phyloP scores from a whole-genome alignment of 1,140 invertebrate genomes.

The Trypoxylus dichotomus region DNA sequence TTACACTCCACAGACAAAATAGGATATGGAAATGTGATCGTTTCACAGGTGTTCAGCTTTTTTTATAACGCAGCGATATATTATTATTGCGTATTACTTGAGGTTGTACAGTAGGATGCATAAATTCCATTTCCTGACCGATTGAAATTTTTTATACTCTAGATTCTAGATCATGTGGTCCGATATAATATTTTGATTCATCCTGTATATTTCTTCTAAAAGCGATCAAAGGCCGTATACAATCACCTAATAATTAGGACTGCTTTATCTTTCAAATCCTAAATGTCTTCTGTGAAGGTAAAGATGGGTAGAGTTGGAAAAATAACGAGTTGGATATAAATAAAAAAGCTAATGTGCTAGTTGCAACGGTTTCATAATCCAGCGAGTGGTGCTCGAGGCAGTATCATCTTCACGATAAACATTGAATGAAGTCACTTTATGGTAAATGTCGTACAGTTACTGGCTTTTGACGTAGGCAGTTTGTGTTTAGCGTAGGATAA shows the following conservation, averaged over 20 bases:
- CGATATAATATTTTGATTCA: background rate
- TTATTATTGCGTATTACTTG: background rate
- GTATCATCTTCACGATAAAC: slow-evolving; percentile 23
- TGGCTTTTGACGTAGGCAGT: slow-evolving; percentile 17
- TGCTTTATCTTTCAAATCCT: slow-evolving; percentile 5
- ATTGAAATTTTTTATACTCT: too few species aligned
- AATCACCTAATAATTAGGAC: slow-evolving; percentile 1
- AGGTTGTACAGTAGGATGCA: background rate
- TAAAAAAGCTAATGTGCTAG: background rate
- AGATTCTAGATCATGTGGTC: background rate
- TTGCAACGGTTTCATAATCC: slow-evolving; percentile 18
- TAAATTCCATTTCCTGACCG: background rate
- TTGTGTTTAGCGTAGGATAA: background rate
- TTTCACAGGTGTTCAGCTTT: background rate
- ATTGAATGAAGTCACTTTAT: slow-evolving; percentile 23
- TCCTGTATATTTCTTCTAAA: background rate
- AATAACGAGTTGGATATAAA: background rate
- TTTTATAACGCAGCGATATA: background rate
- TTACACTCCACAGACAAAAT: background rate
- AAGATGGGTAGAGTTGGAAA: slow-evolving; percentile 15
- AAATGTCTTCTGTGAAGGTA: background rate
- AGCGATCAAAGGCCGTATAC: background rate
- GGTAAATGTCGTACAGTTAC: slow-evolving; percentile 20
- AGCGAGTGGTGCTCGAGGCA: background rate
- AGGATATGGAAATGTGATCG: background rate